Base-by-base conservation (phyloP, 2,888 invertebrate species). In the Polymixis flavicincta region DNA sequence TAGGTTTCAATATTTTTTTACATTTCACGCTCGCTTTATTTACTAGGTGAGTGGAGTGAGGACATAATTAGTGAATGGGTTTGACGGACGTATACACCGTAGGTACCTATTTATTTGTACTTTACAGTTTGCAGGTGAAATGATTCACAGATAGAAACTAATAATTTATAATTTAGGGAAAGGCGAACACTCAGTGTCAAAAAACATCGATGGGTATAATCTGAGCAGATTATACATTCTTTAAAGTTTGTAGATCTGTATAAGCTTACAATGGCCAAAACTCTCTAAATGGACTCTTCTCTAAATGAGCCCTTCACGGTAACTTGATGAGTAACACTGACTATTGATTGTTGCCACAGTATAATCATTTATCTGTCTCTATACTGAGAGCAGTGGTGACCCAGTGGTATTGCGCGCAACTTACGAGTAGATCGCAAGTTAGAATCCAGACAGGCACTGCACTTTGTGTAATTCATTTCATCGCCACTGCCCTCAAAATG, bases 21-120 rank as follows among this genome's bases (percentile, higher is more conserved):
- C n/a, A 57, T 52, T 80, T 61, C 60, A 61, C 60, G 25, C 68
- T 80, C 42, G 22, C 42, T 69, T 71, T 52, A 57, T 65, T 80
- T 60, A 52, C 48, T 63, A 66, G 25, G 55, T 57, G 52, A 65
- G 17, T 68, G 25, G 8, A 80, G 22, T 61, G 61, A 59, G 19
- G 45, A 79, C 65, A 83, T 82, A 84, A 83, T 82, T 60, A 74
- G 55, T 75, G 70, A 74, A 80, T 71, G 55, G 57, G 17, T 60
- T 48, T n/a, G 32, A 45, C 17, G 25, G 60, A 74, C 57, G 50
- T 83, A 59, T 61, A 54, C 59, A 22, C 32, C 13, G 22, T 22
- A 78, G 28, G 19, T 54, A 71, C 42, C 42, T 45, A 45, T 37
- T 76, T 37, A 42, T 73, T 59, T 28, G 1, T 63, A 52, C 7